Evolutionary conservation across 2,113 vertebrate genomes (phyloP).

Genomic region (Datnioides undecimradiatus): DNA sequence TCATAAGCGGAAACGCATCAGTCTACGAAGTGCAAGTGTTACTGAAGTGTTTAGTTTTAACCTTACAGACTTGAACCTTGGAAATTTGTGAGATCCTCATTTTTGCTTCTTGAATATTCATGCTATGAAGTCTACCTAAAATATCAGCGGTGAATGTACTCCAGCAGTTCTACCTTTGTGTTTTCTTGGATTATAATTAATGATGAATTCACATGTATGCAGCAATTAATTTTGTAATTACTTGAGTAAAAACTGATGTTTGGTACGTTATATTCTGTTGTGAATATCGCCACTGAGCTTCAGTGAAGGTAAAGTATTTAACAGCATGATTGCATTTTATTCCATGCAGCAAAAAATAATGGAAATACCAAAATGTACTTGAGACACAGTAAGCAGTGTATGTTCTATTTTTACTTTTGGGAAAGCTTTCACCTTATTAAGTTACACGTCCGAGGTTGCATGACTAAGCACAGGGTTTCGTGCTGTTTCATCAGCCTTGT

Average conservation of each 20-base stretch:
- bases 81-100: too few species aligned
- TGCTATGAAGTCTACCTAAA: neutral
- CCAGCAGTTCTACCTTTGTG: too few species aligned
- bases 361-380: too few species aligned
- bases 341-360: too few species aligned
- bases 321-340: too few species aligned
- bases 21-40: neutral
- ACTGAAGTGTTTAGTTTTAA: neutral
- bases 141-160: neutral
- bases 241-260: too few species aligned
- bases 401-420: neutral
- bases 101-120: neutral
- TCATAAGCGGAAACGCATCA: too few species aligned
- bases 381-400: neutral
- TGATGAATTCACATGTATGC: neutral
- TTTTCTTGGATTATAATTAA: neutral
- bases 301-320: neutral
- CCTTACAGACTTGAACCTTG: neutral
- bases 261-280: neutral
- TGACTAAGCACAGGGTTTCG: slow-evolving; percentile 22
- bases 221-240: neutral
- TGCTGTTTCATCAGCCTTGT: slow-evolving; percentile 24
- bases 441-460: neutral
- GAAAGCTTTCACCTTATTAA: neutral
- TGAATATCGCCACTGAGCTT: neutral